These are phyloP conservation scores for Anser brachyrhynchus DNA, from an alignment of 2,113 vertebrate species.

Conservation along the genomic window DNA sequence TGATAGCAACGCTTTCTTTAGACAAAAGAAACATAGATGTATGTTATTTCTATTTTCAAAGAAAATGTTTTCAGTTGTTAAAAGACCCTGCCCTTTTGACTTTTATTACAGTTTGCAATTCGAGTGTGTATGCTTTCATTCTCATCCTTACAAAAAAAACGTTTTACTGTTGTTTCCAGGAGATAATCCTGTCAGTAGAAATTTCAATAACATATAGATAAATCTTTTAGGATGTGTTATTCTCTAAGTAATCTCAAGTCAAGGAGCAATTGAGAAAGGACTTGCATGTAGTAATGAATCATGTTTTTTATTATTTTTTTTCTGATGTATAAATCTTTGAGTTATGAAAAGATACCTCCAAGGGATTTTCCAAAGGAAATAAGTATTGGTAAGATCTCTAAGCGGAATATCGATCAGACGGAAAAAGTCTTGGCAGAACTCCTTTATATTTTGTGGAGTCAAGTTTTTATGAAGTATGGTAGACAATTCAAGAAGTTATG, in stretches of 20 bases:
- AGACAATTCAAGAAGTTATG: not conserved
- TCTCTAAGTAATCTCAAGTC: not conserved
- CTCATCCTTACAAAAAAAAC: not conserved
- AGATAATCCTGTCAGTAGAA: not conserved
- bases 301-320: not conserved
- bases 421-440: not conserved
- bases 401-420: not conserved
- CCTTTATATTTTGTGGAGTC: not conserved
- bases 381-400: not conserved
- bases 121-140: not conserved
- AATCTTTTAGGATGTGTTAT: not conserved
- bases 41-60: conserved; percentile 57
- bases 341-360: not conserved
- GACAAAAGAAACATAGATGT: conserved; percentile 90
- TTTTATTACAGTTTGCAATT: not conserved
- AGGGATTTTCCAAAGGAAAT: not conserved
- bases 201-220: not conserved
- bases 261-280: not conserved
- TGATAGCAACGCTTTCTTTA: conserved; percentile 91
- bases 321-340: not conserved
- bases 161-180: not conserved
- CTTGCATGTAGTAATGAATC: not conserved
- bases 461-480: not conserved
- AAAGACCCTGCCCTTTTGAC: not conserved
- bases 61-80: not conserved